phyloP scores from a whole-genome alignment of 2,888 invertebrate genomes.

The Ennomos fuscantarius region DNA sequence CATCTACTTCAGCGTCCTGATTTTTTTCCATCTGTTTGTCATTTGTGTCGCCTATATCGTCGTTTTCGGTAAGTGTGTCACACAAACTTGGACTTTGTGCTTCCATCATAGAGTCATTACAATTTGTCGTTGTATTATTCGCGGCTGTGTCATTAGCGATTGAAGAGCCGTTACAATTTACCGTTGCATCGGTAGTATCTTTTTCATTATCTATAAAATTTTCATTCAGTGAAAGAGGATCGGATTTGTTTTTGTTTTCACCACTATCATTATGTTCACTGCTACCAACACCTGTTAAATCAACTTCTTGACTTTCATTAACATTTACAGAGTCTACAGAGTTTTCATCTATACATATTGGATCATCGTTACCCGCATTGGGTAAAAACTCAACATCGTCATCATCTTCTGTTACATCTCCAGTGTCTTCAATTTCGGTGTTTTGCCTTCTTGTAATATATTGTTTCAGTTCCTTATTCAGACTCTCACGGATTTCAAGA shows the following conservation, averaged over 20 bases:
- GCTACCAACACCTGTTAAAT: slow-evolving; percentile 67
- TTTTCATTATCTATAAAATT: slow-evolving; percentile 7
- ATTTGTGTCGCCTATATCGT: slow-evolving; percentile 2
- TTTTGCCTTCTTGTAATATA: slow-evolving; percentile 71
- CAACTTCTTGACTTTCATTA: slow-evolving; percentile 65
- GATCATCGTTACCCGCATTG: slow-evolving; percentile 70
- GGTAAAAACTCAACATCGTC: slow-evolving; percentile 75
- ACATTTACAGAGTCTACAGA: slow-evolving; percentile 70
- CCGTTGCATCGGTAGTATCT: slow-evolving; percentile 3
- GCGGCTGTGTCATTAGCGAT: slow-evolving; percentile 8
- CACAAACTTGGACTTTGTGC: not conserved
- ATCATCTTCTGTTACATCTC: slow-evolving; percentile 56
- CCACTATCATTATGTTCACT: slow-evolving; percentile 81
- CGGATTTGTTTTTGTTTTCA: slow-evolving; percentile 54
- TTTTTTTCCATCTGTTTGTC: slow-evolving; percentile 1
- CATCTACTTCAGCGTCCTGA: slow-evolving; percentile 5
- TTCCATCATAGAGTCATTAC: slow-evolving; percentile 2
- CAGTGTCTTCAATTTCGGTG: slow-evolving; percentile 12
- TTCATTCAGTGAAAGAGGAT: slow-evolving; percentile 28
- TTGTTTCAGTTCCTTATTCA: slow-evolving; percentile 81
- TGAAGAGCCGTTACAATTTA: slow-evolving; percentile 5
- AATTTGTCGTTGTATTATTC: slow-evolving; percentile 1
- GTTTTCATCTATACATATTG: slow-evolving; percentile 82
- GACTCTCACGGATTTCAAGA: slow-evolving; percentile 81
- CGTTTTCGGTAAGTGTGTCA: slow-evolving; percentile 1